Conservation (phyloP, 92 coral and sea anemone genomes). For the Epizoanthus illoricatus region DNA sequence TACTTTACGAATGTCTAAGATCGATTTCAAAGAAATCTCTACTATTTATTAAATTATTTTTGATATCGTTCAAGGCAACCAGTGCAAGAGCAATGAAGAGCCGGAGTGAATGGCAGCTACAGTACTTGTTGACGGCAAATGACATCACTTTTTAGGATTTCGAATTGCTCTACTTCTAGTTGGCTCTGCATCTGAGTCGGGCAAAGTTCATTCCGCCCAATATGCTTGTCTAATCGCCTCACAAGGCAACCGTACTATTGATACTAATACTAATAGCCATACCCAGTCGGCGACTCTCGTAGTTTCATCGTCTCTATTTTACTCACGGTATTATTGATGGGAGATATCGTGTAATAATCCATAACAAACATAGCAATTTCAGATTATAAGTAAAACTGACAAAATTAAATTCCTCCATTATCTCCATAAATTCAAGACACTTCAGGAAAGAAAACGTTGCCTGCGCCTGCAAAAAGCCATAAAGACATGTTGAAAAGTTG, state of each 20-base stretch:
- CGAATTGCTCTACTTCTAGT: too few species aligned
- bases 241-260: too few species aligned
- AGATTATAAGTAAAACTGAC: background rate
- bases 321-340: too few species aligned
- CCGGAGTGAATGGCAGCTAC: background rate
- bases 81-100: background rate
- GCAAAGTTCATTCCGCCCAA: too few species aligned
- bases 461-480: background rate
- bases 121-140: too few species aligned
- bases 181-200: too few species aligned
- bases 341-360: too few species aligned
- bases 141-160: too few species aligned
- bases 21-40: slow-evolving; percentile 16
- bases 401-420: background rate
- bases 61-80: background rate
- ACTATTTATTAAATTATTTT: background rate
- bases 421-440: slow-evolving; percentile 23
- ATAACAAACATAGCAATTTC: background rate
- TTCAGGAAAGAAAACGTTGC: slow-evolving; percentile 9
- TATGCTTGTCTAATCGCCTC: too few species aligned
- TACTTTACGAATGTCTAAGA: slow-evolving; percentile 2
- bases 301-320: too few species aligned
- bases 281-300: too few species aligned
- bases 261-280: too few species aligned
- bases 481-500: slow-evolving; percentile 31